phyloP scores from a whole-genome alignment of 2,797 vertebrate species.

The Philypnodon macrostomus region DNA sequence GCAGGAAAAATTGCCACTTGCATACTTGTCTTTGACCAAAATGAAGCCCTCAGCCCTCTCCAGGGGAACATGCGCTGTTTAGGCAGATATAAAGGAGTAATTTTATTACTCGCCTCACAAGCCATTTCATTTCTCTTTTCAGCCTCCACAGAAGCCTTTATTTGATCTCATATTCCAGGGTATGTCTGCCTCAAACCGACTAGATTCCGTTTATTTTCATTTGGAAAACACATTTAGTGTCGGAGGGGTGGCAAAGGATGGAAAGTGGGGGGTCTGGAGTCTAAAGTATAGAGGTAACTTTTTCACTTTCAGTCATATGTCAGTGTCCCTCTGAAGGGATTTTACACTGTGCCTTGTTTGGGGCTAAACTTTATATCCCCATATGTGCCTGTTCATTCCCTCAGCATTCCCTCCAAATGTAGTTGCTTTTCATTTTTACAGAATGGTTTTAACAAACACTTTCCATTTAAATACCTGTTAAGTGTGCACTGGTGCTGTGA shows the following conservation, averaged over 20 bases:
- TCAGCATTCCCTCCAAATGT: slow-evolving; percentile 29
- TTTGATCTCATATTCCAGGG: slow-evolving; percentile 85
- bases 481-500: slow-evolving; percentile 45
- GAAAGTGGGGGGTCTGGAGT: slow-evolving; percentile 49
- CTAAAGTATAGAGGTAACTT: slow-evolving; percentile 51
- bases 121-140: slow-evolving; percentile 83
- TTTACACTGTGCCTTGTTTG: slow-evolving; percentile 55
- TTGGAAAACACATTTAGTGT: slow-evolving; percentile 85
- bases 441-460: too few species aligned
- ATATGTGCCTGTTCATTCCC: slow-evolving; percentile 30
- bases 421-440: slow-evolving; percentile 4
- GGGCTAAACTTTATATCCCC: slow-evolving; percentile 63
- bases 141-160: slow-evolving; percentile 81
- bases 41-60: slow-evolving; percentile 76
- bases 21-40: slow-evolving; percentile 81
- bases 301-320: slow-evolving; percentile 71
- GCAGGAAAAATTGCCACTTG: slow-evolving; percentile 80
- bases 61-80: slow-evolving; percentile 80
- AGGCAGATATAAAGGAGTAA: slow-evolving; percentile 84
- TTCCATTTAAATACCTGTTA: slow-evolving; percentile 23
- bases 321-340: slow-evolving; percentile 71
- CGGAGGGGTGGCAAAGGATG: slow-evolving; percentile 70
- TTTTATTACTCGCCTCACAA: slow-evolving; percentile 84
- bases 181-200: slow-evolving; percentile 79
- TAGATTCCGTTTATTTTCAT: slow-evolving; percentile 83